phyloP scores from a whole-genome alignment of 2,888 invertebrate genomes.

The Ommatoiulus sabulosus region DNA sequence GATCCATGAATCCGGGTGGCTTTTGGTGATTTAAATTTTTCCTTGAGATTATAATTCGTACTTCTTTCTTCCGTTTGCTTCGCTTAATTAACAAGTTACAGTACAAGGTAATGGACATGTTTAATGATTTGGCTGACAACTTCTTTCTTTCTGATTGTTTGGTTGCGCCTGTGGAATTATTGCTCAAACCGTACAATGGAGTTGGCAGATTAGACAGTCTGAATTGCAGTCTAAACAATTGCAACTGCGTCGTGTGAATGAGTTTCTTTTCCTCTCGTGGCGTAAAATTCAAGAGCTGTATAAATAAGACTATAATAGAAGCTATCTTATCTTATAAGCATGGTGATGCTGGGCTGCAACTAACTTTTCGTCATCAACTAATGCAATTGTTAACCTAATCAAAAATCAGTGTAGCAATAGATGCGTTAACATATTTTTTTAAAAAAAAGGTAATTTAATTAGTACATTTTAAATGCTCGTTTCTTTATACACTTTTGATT shows the following conservation, averaged over 20 bases:
- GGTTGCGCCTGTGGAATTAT: neutral
- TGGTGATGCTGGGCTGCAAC: neutral
- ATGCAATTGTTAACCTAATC: neutral
- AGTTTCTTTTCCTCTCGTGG: neutral
- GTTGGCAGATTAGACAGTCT: neutral
- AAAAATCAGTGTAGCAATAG: neutral
- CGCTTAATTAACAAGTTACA: conserved; percentile 4
- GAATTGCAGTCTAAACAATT: neutral
- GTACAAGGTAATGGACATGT: conserved; percentile 1
- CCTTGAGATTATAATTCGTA: conserved; percentile 30
- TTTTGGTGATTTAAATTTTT: neutral
- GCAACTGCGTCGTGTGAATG: neutral
- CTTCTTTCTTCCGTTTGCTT: conserved; percentile 15
- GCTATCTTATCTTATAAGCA: neutral
- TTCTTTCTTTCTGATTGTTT: neutral
- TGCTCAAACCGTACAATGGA: conserved; percentile 1
- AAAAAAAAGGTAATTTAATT: neutral
- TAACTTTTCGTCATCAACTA: neutral
- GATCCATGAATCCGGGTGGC: neutral
- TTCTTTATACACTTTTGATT: neutral
- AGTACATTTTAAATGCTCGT: neutral
- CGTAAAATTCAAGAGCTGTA: neutral
- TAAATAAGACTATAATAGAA: neutral
- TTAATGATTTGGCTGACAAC: conserved; percentile 12
- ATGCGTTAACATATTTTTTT: neutral